Conservation (phyloP, 2,797 vertebrate species). For the Sorex maritimensis region DNA sequence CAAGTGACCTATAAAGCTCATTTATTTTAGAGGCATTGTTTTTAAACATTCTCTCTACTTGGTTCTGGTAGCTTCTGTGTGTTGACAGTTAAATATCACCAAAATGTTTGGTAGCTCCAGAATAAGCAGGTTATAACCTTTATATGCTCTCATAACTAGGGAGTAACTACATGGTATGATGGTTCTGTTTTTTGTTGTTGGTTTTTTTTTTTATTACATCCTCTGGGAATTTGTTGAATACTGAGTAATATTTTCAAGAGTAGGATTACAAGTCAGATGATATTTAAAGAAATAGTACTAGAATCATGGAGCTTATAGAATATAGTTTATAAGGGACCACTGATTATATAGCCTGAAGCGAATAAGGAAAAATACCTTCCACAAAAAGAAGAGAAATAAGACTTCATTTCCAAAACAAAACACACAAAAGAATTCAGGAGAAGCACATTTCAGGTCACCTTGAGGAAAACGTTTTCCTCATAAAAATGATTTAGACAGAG, state of each 20-base stretch:
- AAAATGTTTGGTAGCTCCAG: not conserved
- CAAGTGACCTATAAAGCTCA: conserved; percentile 33
- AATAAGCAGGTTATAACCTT: not conserved
- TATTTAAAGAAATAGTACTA: not conserved
- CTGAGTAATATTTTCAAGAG: conserved; percentile 54
- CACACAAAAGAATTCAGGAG: conserved; percentile 46
- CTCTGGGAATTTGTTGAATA: not conserved
- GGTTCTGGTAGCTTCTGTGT: not conserved
- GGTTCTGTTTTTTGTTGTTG: not conserved
- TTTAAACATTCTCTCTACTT: not conserved
- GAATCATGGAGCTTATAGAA: not conserved
- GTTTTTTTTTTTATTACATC: not conserved
- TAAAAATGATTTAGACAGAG: not conserved
- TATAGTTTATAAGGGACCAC: not conserved
- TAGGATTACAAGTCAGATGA: conserved; percentile 39
- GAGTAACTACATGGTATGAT: not conserved
- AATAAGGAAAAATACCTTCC: not conserved
- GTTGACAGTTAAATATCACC: not conserved
- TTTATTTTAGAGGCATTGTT: conserved; percentile 1
- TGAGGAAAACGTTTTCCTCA: conserved; percentile 10
- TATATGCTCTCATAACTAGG: not conserved
- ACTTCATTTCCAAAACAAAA: conserved; percentile 50
- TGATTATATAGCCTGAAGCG: not conserved
- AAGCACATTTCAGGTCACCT: conserved; percentile 33
- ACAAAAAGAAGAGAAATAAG: conserved; percentile 35